Conservation (phyloP, 2,797 vertebrate genomes). For the Oryzias sinensis region DNA sequence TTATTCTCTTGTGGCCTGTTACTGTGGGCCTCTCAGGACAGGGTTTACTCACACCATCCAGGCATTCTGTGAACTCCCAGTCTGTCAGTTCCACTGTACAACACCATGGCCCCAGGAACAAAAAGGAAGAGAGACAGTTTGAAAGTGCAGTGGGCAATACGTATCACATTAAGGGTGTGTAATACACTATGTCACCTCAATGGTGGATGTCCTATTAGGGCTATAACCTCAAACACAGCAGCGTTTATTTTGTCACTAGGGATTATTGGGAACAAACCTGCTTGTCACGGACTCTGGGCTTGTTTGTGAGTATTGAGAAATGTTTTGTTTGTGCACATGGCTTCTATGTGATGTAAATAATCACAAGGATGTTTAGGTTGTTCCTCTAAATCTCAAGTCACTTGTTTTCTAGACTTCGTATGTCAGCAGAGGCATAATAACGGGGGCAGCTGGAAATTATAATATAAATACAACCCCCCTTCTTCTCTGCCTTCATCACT, state of each 20-base stretch:
- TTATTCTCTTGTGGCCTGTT: slow-evolving; percentile 20
- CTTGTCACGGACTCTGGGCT: slow-evolving; percentile 40
- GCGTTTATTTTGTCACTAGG: slow-evolving; percentile 77
- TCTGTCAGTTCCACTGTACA: slow-evolving; percentile 76
- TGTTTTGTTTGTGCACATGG: slow-evolving; percentile 34
- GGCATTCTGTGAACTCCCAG: slow-evolving; percentile 59
- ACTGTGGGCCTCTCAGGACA: slow-evolving; percentile 50
- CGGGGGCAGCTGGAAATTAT: slow-evolving; percentile 53
- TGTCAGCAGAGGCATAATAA: slow-evolving; percentile 44
- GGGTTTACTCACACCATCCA: slow-evolving; percentile 62
- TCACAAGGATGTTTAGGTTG: slow-evolving; percentile 29
- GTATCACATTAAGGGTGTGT: slow-evolving; percentile 74
- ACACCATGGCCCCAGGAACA: slow-evolving; percentile 66
- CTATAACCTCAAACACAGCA: slow-evolving; percentile 65
- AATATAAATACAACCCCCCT: slow-evolving; percentile 66
- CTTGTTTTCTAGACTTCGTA: slow-evolving; percentile 4
- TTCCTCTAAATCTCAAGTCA: slow-evolving; percentile 35
- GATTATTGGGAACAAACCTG: slow-evolving; percentile 74
- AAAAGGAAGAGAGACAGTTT: slow-evolving; percentile 52
- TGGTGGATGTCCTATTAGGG: slow-evolving; percentile 69
- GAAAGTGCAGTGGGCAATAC: slow-evolving; percentile 65
- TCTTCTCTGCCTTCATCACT: slow-evolving; percentile 21
- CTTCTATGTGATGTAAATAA: slow-evolving; percentile 25
- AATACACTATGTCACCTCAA: slow-evolving; percentile 76
- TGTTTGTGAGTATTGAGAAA: slow-evolving; percentile 34